phyloP scores from a whole-genome alignment of 2,113 vertebrate species.

The Steatornis caripensis region DNA sequence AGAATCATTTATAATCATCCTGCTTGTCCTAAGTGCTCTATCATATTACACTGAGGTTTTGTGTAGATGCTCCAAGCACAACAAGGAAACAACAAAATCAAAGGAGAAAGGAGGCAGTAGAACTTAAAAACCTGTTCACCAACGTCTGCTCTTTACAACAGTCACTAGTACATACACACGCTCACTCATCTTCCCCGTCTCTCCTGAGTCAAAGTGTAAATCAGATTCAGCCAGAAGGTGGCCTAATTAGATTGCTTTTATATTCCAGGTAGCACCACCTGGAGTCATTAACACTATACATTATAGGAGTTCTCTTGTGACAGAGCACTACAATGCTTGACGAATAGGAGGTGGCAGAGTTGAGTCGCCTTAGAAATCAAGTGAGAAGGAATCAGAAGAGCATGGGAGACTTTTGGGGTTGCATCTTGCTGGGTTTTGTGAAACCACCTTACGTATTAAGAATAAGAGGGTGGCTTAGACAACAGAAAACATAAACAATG shows the following conservation, averaged over 20 bases:
- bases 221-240: constrained; percentile 61
- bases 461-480: background rate
- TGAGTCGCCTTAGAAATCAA: background rate
- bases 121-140: background rate
- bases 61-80: background rate
- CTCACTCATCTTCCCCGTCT: background rate
- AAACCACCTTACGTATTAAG: background rate
- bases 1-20: background rate
- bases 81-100: background rate
- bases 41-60: background rate
- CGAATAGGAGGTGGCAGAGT: background rate
- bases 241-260: constrained; percentile 68
- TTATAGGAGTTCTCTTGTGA: background rate
- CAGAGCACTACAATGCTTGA: background rate
- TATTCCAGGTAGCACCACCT: constrained; percentile 49
- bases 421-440: background rate
- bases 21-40: background rate
- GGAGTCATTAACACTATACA: background rate
- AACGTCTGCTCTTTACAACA: background rate
- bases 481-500: background rate
- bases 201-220: constrained; percentile 25
- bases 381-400: background rate
- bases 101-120: background rate
- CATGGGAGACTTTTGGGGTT: background rate
- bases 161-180: background rate